Percentiles rank a stretch among this genome's conserved stretches.
Evolutionary conservation across 2,797 vertebrate species (phyloP).

Genomic region (Anguilla anguilla): DNA sequence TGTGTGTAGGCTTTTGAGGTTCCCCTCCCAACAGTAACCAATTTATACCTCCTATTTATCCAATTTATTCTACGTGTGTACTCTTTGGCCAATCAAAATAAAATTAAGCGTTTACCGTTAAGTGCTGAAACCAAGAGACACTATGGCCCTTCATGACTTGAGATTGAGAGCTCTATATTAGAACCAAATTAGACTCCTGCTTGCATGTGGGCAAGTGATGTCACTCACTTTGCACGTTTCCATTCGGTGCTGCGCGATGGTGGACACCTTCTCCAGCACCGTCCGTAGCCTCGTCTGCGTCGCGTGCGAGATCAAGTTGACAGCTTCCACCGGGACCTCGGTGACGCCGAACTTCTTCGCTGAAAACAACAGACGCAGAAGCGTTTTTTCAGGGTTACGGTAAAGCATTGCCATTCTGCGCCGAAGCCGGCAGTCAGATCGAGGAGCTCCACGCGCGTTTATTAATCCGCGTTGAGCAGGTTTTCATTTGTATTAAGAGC

Average conservation of each 20-base stretch:
- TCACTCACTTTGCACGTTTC: slow-evolving; percentile 71
- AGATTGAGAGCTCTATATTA: background rate
- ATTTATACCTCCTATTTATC: too few relatives aligned
- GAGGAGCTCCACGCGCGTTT: background rate
- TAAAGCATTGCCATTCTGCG: too few relatives aligned
- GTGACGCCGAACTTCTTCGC: slow-evolving; percentile 77
- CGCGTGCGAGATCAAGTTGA: slow-evolving; percentile 79
- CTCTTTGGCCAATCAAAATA: too few relatives aligned
- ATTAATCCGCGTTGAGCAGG: background rate
- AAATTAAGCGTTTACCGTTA: too few relatives aligned
- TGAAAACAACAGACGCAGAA: slow-evolving; percentile 38
- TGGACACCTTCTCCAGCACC: slow-evolving; percentile 76
- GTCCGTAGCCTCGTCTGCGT: slow-evolving; percentile 75
- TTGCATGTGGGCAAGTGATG: background rate
- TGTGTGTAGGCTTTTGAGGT: too few relatives aligned
- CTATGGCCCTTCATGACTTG: too few relatives aligned
- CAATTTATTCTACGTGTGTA: too few relatives aligned
- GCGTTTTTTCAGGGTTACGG: too few relatives aligned
- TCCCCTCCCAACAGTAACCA: too few relatives aligned
- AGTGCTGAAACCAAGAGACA: too few relatives aligned
- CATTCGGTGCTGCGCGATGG: slow-evolving; percentile 76
- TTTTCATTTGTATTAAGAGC: background rate
- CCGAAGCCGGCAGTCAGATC: background rate
- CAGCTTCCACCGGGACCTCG: slow-evolving; percentile 76
- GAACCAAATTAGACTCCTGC: background rate